These are phyloP conservation scores for Sturnira hondurensis DNA, from an alignment of 2,113 vertebrate genomes.

Conservation along the genomic window DNA sequence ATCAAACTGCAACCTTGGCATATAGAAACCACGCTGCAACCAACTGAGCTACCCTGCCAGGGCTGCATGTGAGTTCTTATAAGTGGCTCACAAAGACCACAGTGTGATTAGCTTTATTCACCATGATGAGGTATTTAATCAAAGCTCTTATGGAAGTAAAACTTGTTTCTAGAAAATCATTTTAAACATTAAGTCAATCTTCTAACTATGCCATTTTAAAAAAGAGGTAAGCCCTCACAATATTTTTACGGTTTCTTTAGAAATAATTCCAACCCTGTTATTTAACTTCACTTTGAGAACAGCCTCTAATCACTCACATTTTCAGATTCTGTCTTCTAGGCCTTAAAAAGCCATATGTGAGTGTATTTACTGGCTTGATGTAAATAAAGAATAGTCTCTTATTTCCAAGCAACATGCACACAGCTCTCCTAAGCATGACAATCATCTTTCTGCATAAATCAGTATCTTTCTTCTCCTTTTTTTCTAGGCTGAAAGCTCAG, in stretches of 20 bases:
- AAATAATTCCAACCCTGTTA: not conserved
- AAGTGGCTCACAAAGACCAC: not conserved
- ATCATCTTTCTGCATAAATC: not conserved
- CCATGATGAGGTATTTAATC: not conserved
- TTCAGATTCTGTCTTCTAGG: not conserved
- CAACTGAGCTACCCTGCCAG: no score
- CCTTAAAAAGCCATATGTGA: conserved; percentile 11
- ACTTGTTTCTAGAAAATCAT: conserved; percentile 51
- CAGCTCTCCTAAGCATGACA: not conserved
- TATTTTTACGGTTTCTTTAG: conserved; percentile 46
- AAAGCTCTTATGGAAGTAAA: conserved; percentile 31
- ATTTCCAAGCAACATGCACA: not conserved
- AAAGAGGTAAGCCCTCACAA: conserved; percentile 30
- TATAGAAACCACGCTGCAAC: no score
- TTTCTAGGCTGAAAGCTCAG: not conserved
- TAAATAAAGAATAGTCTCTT: conserved; percentile 23
- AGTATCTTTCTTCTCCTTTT: not conserved
- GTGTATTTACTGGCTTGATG: not conserved
- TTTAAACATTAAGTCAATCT: conserved; percentile 49
- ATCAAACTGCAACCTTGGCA: no score
- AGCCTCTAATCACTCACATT: conserved; percentile 40
- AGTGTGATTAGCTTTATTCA: conserved; percentile 25
- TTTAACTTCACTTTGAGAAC: not conserved
- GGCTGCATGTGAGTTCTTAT: not conserved
- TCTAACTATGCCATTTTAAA: conserved; percentile 24